Percentiles rank a stretch among this genome's conserved stretches.
Evolutionary conservation across 2,888 invertebrate genomes (phyloP).

Genomic region (Macrophya alboannulata): DNA sequence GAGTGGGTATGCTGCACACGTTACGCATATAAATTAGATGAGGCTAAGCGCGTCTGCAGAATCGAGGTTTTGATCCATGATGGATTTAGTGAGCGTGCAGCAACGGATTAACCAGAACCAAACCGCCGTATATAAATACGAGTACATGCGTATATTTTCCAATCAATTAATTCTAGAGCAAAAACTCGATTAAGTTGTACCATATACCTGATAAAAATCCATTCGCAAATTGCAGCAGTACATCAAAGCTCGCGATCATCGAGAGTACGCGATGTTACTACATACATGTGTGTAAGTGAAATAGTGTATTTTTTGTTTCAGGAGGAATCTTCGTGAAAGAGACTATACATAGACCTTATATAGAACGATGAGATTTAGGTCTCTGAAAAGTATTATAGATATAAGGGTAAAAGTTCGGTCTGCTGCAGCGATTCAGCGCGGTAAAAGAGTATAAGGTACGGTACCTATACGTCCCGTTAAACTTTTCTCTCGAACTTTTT

Average conservation of each 20-base stretch:
- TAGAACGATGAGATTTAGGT: too few relatives aligned
- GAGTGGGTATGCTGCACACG: background rate
- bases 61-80: conserved; percentile 9
- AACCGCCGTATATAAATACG: background rate
- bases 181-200: background rate
- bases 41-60: background rate
- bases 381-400: too few relatives aligned
- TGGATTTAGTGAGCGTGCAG: conserved; percentile 6
- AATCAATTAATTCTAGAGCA: background rate
- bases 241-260: too few relatives aligned
- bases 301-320: too few relatives aligned
- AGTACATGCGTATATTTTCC: conserved; percentile 12
- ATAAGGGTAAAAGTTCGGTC: background rate
- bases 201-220: too few relatives aligned
- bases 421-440: background rate
- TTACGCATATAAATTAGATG: conserved; percentile 31
- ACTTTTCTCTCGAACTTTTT: background rate
- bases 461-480: background rate
- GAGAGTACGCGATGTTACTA: too few relatives aligned
- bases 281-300: too few relatives aligned
- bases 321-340: too few relatives aligned
- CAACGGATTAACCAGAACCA: background rate
- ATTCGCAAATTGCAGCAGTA: too few relatives aligned
- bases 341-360: too few relatives aligned
- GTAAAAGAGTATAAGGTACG: background rate